Evolutionary conservation across 2,797 vertebrate genomes (phyloP), one percentile per base, ranked within the genome.

Genomic region (Pseudomugil gertrudae): DNA sequence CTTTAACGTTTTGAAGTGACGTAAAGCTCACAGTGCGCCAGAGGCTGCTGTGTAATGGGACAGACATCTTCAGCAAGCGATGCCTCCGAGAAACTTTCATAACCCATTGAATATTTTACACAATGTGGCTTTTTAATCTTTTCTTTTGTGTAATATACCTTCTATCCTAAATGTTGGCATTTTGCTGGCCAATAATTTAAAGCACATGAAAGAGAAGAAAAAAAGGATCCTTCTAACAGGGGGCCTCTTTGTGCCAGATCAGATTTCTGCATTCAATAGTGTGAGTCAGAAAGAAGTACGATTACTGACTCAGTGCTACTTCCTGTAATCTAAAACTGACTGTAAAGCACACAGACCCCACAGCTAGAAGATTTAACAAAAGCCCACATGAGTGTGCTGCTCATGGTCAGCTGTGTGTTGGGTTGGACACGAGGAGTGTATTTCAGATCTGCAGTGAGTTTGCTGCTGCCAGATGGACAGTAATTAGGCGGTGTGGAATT

Each of bases 321-420:
- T 92, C 88, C 90, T 90, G 89, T 90, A 90, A 91, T 79, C 75
- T 63, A 86, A 90, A 84, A 71, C 87, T 36, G 63, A 62, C 72
- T 35, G 59, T 65, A 67, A 48, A 65, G 65, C 71, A 58, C 50
- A 26, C 27, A 38, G 83, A 89, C 82, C 85, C 85, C 85, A 88
- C 87, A 88, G 80, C 61, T n/a, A 4, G 71, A 30, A 3, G 72
- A 77, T 73, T 79, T 79, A 33, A 79, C 29, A 1, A 57, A 60
- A 57, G 35, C 35, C 61, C 59, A 2, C 26, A 55, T 45, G 26
- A 64, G 40, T 71, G 66, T 57, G 63, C 51, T 4, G 40, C 79
- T 58, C 73, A 78, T 66, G 76, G 17, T 58, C 29, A 4, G 15
- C 76, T 82, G 83, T 76, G 60, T 70, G 59, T 77, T 77, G 64